Evolutionary conservation across 2,888 invertebrate genomes (phyloP).

Genomic region (Eupithecia insigniata): DNA sequence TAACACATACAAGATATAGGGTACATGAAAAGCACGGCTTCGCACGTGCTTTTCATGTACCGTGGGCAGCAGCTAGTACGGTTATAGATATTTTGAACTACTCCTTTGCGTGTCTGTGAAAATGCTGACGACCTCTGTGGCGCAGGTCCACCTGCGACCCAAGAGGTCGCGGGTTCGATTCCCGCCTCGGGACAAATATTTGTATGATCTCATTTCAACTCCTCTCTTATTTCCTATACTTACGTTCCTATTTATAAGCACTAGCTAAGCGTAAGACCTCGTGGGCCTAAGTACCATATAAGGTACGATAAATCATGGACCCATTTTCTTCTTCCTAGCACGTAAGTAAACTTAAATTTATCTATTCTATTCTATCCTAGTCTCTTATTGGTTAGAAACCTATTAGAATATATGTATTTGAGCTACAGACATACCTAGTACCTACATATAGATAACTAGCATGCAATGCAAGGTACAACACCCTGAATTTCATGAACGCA

Average conservation of each 20-base stretch:
- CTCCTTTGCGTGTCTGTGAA: too few relatives aligned
- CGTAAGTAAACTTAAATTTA: neutral
- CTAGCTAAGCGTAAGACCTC: neutral
- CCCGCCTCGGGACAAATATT: too few relatives aligned
- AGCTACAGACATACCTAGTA: conserved; percentile 4
- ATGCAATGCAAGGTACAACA: neutral
- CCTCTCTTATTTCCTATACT: neutral
- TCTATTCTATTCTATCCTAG: conserved; percentile 7
- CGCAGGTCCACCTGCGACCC: too few relatives aligned
- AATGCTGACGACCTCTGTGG: too few relatives aligned
- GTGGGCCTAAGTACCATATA: neutral
- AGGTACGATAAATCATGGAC: neutral
- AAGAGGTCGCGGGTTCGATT: too few relatives aligned
- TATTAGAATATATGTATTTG: conserved; percentile 4
- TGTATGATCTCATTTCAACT: neutral
- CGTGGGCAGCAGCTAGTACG: too few relatives aligned
- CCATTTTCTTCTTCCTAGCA: conserved; percentile 11
- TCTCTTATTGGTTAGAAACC: neutral
- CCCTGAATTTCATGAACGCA: too few relatives aligned
- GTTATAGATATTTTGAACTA: too few relatives aligned
- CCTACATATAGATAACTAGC: neutral
- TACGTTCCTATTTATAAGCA: neutral
- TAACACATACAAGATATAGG: too few relatives aligned
- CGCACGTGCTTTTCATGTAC: too few relatives aligned
- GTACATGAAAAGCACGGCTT: too few relatives aligned